Evolutionary conservation across 2,888 invertebrate genomes (phyloP), one percentile per base, ranked within the genome.

Genomic region (Rhaphigaster nebulosa): DNA sequence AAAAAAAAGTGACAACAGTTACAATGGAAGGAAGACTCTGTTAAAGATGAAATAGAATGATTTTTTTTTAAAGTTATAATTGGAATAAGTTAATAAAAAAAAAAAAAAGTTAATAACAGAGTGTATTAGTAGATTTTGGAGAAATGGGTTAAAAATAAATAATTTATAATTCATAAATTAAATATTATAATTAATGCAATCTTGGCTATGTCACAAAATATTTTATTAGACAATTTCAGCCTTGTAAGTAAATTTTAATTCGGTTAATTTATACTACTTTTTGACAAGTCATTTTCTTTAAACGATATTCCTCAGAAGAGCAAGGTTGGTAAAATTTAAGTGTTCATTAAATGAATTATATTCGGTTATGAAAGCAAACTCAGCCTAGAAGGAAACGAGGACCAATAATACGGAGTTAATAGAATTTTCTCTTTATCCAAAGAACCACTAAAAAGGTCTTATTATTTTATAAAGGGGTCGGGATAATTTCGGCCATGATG

Each of bases 361-460:
- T 20, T 10, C 70, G 38, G 70, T 76, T 76, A 76, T 76, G 70
- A 76, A 76, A 76, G 70, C 70, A 38, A 76, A 76, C 70, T 76
- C 70, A 10, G 38, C 29, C 38, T 76, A 38, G 70, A 23, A 20
- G 34, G 70, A 76, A 76, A 76, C 20, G 18, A 20, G 38, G 34
- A 26, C 70, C 70, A 76, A 76, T 76, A 76, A 76, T 38, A 76
- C 29, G 1, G 38, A 76, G 70, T 18, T 76, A 76, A 76, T 76
- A 76, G 70, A 76, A 76, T 76, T 76, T 76, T 76, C 70, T 20
- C 29, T 38, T 76, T 76, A 76, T 76, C 70, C 20, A 76, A 76
- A 76, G 70, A 38, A 20, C 70, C 34, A 20, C 70, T 76, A 76
- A 76, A 76, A 76, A 76, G 38, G 70, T 38, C 70, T 76, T 38